These are phyloP conservation scores for Heliconius ethilla DNA, from an alignment of 2,888 invertebrate species.

Conservation along the genomic window DNA sequence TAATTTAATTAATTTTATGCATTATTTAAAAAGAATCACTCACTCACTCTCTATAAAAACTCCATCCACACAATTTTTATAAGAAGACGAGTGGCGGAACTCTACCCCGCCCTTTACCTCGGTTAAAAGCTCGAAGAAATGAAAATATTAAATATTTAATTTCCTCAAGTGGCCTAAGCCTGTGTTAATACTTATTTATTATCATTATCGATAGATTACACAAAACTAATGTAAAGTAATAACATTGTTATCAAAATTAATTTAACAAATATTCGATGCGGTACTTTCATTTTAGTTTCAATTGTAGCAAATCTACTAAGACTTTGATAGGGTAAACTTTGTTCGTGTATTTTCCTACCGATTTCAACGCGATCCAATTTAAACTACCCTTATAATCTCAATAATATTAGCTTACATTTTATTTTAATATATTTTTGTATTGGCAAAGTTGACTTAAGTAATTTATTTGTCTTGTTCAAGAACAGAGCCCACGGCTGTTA, in stretches of 20 bases:
- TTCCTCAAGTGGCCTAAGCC: background rate
- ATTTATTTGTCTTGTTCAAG: background rate
- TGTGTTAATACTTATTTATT: background rate
- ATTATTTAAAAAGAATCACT: too few species aligned
- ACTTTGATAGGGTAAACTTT: slow-evolving; percentile 7
- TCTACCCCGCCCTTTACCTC: too few species aligned
- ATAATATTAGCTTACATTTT: background rate
- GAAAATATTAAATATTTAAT: too few species aligned
- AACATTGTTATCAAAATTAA: background rate
- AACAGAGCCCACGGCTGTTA: background rate
- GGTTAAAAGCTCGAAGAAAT: too few species aligned
- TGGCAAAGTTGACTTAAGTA: background rate
- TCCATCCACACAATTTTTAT: too few species aligned
- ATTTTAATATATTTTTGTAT: background rate
- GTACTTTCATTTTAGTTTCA: slow-evolving; percentile 13
- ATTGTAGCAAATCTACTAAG: background rate
- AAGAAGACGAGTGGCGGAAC: too few species aligned
- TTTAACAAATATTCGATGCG: background rate
- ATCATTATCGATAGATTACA: background rate
- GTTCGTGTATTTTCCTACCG: slow-evolving; percentile 1
- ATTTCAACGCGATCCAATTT: slow-evolving; percentile 6
- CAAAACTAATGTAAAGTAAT: background rate
- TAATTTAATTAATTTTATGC: too few species aligned
- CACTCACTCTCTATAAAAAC: too few species aligned
- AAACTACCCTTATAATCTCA: slow-evolving; percentile 5